A percentile compares a stretch with the other conserved stretches of the same genome.
Evolutionary conservation across 2,797 vertebrate genomes (phyloP).

Genomic region (Pseudochirops corinnae): DNA sequence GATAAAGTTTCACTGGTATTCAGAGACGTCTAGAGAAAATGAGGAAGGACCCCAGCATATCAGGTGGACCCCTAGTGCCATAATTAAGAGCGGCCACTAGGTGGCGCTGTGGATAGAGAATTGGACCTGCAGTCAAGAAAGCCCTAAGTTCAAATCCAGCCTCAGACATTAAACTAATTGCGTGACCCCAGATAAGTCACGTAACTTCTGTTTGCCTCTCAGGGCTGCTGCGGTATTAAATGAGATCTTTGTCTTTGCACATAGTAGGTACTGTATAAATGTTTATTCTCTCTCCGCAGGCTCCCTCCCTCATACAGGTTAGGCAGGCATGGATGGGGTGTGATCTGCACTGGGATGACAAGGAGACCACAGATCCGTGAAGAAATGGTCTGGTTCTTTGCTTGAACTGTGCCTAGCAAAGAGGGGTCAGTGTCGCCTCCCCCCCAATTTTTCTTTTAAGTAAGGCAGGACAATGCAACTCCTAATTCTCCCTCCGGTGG

Average conservation of each 20-base stretch:
- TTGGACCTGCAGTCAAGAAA: not conserved
- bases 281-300: too few relatives aligned
- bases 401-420: not conserved
- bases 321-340: too few relatives aligned
- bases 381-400: too few relatives aligned
- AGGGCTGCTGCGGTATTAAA: not conserved
- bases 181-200: not conserved
- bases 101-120: not conserved
- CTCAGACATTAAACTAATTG: not conserved
- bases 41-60: not conserved
- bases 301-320: too few relatives aligned
- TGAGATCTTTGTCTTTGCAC: not conserved
- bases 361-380: too few relatives aligned
- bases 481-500: not conserved
- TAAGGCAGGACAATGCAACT: not conserved
- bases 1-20: too few relatives aligned
- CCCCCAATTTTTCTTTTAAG: not conserved
- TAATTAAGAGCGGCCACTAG: not conserved
- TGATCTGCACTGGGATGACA: too few relatives aligned
- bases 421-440: too few relatives aligned
- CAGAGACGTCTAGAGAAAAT: not conserved
- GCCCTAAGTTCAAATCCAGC: not conserved
- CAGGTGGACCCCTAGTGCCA: not conserved
- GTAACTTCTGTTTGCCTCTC: not conserved
- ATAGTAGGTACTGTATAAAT: too few relatives aligned